phyloP scores from a whole-genome alignment of 2,113 vertebrate species.

The Pan troglodytes region NHGRI_mPanTro3-v2.1_pri NC_072409.2:27447001-27447500 shows the following conservation, averaged over 20 bases:
- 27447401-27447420: too few species aligned
- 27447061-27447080: background rate
- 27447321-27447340: background rate
- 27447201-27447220: background rate
- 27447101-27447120: background rate
- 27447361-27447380: background rate
- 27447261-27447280: background rate
- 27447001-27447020: background rate
- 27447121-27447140: background rate
- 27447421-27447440: too few species aligned
- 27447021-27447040: background rate
- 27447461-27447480: too few species aligned
- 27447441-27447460: too few species aligned
- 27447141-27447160: background rate
- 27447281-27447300: background rate
- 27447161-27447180: background rate
- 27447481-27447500: too few species aligned
- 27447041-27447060: background rate
- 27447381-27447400: background rate
- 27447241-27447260: background rate
- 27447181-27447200: conserved; percentile 1
- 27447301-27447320: background rate
- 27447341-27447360: background rate
- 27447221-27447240: background rate
- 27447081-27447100: background rate